Conservation (phyloP, 2,113 vertebrate species). For the Orthonyx spaldingii region DNA sequence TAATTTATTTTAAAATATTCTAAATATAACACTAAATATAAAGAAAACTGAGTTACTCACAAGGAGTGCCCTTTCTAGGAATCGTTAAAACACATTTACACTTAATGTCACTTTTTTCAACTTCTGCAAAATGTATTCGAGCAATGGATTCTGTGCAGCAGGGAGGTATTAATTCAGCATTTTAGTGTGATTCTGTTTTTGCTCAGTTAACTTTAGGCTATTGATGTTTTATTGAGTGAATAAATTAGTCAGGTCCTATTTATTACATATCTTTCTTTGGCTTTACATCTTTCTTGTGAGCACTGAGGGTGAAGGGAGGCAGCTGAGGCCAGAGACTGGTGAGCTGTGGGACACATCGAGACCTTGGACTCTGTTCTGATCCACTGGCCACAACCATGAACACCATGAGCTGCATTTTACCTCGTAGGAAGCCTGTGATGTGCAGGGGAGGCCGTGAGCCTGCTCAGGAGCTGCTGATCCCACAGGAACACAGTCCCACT, state of each 20-base stretch:
- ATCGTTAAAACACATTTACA: background rate
- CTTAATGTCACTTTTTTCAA: background rate
- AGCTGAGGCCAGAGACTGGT: background rate
- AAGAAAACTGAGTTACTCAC: background rate
- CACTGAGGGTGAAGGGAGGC: background rate
- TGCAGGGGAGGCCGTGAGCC: background rate
- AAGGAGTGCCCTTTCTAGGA: background rate
- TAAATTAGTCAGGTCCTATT: slow-evolving; percentile 60
- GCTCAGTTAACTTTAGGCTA: slow-evolving; percentile 55
- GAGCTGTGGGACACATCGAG: background rate
- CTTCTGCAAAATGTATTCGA: background rate
- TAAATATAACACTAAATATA: slow-evolving; percentile 12
- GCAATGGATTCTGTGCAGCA: slow-evolving; percentile 16
- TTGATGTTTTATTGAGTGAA: slow-evolving; percentile 49
- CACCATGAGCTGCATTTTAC: background rate
- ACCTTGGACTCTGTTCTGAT: fast-evolving
- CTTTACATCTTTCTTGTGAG: background rate
- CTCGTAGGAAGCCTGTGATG: background rate
- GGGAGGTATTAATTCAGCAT: slow-evolving; percentile 45
- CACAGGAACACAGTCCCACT: background rate
- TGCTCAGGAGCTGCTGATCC: background rate
- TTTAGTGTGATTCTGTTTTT: background rate
- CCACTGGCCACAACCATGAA: background rate
- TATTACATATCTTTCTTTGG: slow-evolving; percentile 28
- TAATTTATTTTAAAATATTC: background rate